A percentile compares a stretch with the other conserved stretches of the same genome.
These are phyloP conservation scores for Tetragonula clypearis DNA, from an alignment of 1,140 invertebrate genomes.

Conservation along the genomic window DNA sequence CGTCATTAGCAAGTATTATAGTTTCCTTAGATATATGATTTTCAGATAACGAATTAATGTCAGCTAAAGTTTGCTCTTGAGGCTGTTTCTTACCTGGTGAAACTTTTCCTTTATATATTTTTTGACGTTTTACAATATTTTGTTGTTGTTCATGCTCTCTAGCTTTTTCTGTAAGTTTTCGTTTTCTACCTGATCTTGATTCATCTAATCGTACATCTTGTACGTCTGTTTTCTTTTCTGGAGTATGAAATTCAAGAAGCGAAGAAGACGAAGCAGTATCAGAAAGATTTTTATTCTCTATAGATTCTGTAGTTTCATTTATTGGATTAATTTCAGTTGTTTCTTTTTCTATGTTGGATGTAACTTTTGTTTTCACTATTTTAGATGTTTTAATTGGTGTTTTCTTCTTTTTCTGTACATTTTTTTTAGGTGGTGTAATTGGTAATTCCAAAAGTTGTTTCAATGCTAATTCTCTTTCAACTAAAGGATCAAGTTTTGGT, in stretches of 20 bases:
- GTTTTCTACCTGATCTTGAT: slow-evolving; percentile 78
- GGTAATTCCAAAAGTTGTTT: slow-evolving; percentile 82
- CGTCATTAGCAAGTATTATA: not conserved
- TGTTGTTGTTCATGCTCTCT: slow-evolving; percentile 75
- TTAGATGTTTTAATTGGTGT: slow-evolving; percentile 30
- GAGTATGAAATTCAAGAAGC: slow-evolving; percentile 32
- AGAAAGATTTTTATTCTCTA: slow-evolving; percentile 31
- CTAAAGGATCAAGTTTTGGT: slow-evolving; percentile 76
- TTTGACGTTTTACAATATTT: slow-evolving; percentile 70
- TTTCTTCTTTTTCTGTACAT: slow-evolving; percentile 56
- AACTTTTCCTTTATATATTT: slow-evolving; percentile 65
- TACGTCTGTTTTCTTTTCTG: slow-evolving; percentile 17
- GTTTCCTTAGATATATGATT: slow-evolving; percentile 29
- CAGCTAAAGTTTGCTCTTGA: not conserved
- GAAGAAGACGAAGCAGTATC: not conserved
- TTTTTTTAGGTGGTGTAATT: slow-evolving; percentile 68
- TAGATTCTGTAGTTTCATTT: slow-evolving; percentile 51
- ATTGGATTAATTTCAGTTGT: slow-evolving; percentile 30
- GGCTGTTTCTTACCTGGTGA: slow-evolving; percentile 43
- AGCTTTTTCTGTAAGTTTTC: slow-evolving; percentile 79
- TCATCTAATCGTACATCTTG: slow-evolving; percentile 66
- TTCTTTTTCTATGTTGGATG: slow-evolving; percentile 16
- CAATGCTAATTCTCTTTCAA: slow-evolving; percentile 82
- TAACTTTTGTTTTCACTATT: not conserved
- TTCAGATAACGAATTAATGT: not conserved